A percentile compares a stretch with the other conserved stretches of the same genome.
Conservation (phyloP, 2,888 invertebrate genomes). For the Callyntrura guangdongensis region DNA sequence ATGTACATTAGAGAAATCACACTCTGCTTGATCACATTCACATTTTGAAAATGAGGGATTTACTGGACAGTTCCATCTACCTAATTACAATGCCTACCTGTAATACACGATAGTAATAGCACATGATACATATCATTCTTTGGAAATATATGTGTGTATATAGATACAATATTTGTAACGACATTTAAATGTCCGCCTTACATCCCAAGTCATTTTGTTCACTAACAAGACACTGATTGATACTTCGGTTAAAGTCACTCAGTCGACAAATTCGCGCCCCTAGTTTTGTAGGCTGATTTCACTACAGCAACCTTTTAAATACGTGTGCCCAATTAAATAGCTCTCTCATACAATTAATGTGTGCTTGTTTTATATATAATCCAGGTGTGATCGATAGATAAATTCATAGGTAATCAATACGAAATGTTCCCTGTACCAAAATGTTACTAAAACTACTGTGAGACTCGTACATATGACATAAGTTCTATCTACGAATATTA, state of each 20-base stretch:
- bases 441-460: not conserved
- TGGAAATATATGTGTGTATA: conserved; percentile 1
- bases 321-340: conserved; percentile 59
- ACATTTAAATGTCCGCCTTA: conserved; percentile 14
- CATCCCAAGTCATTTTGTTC: conserved; percentile 53
- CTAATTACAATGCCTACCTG: not conserved
- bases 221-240: conserved; percentile 75
- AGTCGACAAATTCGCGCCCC: conserved; percentile 56
- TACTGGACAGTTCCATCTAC: conserved; percentile 48
- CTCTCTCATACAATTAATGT: conserved; percentile 38
- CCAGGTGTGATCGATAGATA: not conserved
- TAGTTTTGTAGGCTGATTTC: conserved; percentile 35
- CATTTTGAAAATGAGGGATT: conserved; percentile 49
- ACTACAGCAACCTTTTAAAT: not conserved
- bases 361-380: not conserved
- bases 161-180: not conserved
- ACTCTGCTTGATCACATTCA: conserved; percentile 76
- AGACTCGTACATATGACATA: not conserved
- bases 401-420: not conserved
- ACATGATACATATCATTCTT: conserved; percentile 12
- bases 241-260: conserved; percentile 71
- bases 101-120: conserved; percentile 5
- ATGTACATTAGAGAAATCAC: conserved; percentile 66
- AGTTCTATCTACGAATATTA: not conserved
- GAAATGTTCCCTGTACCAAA: conserved; percentile 48